These are phyloP conservation scores for Hemithea aestivaria DNA, from an alignment of 2,888 invertebrate genomes.

Conservation along the genomic window DNA sequence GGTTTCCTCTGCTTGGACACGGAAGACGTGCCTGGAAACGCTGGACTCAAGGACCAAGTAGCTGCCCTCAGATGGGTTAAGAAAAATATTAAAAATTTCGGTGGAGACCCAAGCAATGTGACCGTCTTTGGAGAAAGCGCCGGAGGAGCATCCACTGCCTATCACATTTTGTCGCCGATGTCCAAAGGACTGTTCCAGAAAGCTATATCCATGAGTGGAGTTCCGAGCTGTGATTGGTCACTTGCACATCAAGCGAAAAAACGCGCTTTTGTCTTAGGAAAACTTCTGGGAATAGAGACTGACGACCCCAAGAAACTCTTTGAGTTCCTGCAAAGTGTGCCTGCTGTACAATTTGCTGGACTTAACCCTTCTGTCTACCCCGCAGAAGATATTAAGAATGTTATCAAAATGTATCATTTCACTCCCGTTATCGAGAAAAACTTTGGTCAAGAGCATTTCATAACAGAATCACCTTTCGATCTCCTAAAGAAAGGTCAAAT, in stretches of 20 bases:
- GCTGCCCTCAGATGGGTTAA: conserved; percentile 46
- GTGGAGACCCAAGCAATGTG: conserved; percentile 42
- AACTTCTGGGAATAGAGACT: conserved; percentile 29
- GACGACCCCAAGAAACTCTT: conserved; percentile 18
- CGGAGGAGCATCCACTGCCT: conserved; percentile 31
- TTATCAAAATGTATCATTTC: conserved; percentile 10
- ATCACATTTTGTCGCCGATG: conserved; percentile 40
- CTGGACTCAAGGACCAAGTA: conserved; percentile 55
- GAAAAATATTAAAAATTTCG: conserved; percentile 41
- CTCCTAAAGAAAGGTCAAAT: conserved; percentile 5
- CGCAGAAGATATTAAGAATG: conserved; percentile 7
- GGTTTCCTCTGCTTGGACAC: conserved; percentile 50
- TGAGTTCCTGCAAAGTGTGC: conserved; percentile 14
- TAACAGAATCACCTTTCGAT: conserved; percentile 8
- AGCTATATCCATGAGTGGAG: conserved; percentile 83
- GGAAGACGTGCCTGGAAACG: conserved; percentile 50
- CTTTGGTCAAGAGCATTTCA: conserved; percentile 15
- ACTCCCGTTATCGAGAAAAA: conserved; percentile 19
- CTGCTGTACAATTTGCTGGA: conserved; percentile 10
- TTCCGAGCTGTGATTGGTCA: conserved; percentile 49
- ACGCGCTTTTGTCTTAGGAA: conserved; percentile 31
- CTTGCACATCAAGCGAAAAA: too few species aligned
- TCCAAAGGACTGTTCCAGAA: conserved; percentile 39
- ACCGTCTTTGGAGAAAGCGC: conserved; percentile 47
- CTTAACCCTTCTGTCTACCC: conserved; percentile 8